phyloP scores from a whole-genome alignment of 2,113 vertebrate species.

The Phaethornis superciliosus region DNA sequence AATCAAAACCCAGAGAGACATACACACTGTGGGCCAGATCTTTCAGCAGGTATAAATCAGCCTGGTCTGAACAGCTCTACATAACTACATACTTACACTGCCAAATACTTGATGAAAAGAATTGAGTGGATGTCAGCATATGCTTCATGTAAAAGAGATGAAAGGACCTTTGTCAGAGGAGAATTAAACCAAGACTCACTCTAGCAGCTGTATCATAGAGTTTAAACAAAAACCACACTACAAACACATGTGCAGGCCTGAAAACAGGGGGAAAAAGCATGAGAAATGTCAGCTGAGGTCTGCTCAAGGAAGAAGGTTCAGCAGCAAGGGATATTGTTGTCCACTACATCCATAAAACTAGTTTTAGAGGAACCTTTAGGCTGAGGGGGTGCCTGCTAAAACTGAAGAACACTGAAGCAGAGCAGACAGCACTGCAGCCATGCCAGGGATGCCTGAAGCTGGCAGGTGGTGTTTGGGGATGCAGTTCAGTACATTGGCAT shows the following conservation, averaged over 20 bases:
- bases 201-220: neutral
- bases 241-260: constrained; percentile 4
- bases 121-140: constrained; percentile 2
- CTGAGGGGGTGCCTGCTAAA: neutral
- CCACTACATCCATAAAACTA: neutral
- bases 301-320: neutral
- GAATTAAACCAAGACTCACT: neutral
- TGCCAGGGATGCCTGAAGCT: neutral
- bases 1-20: neutral
- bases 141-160: neutral
- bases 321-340: neutral
- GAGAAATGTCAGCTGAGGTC: neutral
- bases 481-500: fast-evolving
- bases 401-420: neutral
- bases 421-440: neutral
- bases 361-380: neutral
- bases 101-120: constrained; percentile 21
- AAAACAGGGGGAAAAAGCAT: neutral
- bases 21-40: neutral
- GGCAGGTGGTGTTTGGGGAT: fast-evolving
- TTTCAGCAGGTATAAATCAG: constrained; percentile 35
- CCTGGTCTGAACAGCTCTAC: neutral
- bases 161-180: constrained; percentile 15
- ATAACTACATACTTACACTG: neutral
- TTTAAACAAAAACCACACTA: constrained; percentile 13